phyloP scores from a whole-genome alignment of 1,140 invertebrate species.

The Drosophila persimilis region DNA sequence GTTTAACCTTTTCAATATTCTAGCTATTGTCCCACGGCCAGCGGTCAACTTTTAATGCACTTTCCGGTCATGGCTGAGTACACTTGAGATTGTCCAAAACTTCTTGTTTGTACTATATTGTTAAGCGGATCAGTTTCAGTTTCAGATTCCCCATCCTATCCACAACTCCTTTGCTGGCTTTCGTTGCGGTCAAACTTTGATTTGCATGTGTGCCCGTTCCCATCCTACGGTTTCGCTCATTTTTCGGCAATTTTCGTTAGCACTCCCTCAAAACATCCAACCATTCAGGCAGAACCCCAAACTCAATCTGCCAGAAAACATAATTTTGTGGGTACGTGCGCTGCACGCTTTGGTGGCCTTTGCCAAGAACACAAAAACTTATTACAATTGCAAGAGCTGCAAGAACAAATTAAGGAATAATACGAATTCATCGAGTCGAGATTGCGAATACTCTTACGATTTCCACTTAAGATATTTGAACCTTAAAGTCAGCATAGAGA shows the following conservation, averaged over 20 bases:
- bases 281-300: constrained; percentile 49
- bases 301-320: constrained; percentile 42
- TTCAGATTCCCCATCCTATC: neutral
- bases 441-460: constrained; percentile 4
- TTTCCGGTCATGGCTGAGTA: constrained; percentile 43
- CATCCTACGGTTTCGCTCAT: constrained; percentile 11
- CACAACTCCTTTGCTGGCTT: neutral
- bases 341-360: constrained; percentile 60
- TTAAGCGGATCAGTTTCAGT: constrained; percentile 71
- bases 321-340: constrained; percentile 63
- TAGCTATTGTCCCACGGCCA: constrained; percentile 19
- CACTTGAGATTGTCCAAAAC: constrained; percentile 8
- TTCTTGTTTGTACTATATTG: constrained; percentile 15
- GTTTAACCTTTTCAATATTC: constrained; percentile 71
- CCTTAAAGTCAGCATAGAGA: no score
- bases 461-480: neutral
- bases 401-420: constrained; percentile 9
- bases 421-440: neutral
- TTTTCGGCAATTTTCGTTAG: constrained; percentile 53
- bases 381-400: constrained; percentile 28
- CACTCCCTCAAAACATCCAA: constrained; percentile 24
- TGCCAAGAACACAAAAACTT: constrained; percentile 28
- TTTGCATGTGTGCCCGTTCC: constrained; percentile 48
- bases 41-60: constrained; percentile 63
- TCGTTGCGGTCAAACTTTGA: constrained; percentile 19